Evolutionary conservation across 2,888 invertebrate species (phyloP).

Genomic region (Drosophila tanythrix): DNA sequence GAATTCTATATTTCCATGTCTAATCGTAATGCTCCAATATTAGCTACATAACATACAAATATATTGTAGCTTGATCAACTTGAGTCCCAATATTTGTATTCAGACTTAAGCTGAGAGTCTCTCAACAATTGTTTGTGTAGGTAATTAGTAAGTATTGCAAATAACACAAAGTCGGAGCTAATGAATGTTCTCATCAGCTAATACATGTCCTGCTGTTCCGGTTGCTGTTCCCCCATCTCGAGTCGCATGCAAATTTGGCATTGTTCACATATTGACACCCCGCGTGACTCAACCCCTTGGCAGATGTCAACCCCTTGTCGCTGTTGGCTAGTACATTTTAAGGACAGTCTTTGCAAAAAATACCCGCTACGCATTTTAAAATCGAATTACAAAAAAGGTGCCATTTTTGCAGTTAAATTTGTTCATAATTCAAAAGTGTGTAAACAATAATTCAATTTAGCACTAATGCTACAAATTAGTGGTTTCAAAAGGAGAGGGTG

Average conservation of each 20-base stretch:
- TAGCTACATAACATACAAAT: too few species aligned
- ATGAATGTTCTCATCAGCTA: conserved; percentile 44
- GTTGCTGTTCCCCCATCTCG: neutral
- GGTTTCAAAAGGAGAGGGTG: conserved; percentile 61
- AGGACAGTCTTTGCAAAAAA: conserved; percentile 24
- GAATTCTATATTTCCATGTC: too few species aligned
- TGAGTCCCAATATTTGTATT: neutral
- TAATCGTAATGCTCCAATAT: too few species aligned
- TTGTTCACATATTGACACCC: conserved; percentile 64
- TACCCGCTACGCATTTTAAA: conserved; percentile 40
- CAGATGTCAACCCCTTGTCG: conserved; percentile 4
- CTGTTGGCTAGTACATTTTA: conserved; percentile 40
- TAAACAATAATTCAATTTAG: conserved; percentile 83
- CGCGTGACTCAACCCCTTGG: conserved; percentile 11
- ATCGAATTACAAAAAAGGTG: conserved; percentile 46
- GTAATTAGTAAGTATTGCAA: conserved; percentile 37
- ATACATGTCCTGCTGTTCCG: conserved; percentile 3
- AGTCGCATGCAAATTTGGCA: conserved; percentile 55
- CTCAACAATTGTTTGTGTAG: conserved; percentile 27
- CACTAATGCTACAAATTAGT: conserved; percentile 82
- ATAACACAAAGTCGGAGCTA: conserved; percentile 49
- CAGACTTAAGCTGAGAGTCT: conserved; percentile 1
- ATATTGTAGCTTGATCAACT: neutral
- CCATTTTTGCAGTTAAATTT: conserved; percentile 1
- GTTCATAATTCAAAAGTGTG: conserved; percentile 55